A percentile compares a stretch with the other conserved stretches of the same genome.
phyloP scores from a whole-genome alignment of 2,888 invertebrate genomes.

The Gymnoscelis rufifasciata region DNA sequence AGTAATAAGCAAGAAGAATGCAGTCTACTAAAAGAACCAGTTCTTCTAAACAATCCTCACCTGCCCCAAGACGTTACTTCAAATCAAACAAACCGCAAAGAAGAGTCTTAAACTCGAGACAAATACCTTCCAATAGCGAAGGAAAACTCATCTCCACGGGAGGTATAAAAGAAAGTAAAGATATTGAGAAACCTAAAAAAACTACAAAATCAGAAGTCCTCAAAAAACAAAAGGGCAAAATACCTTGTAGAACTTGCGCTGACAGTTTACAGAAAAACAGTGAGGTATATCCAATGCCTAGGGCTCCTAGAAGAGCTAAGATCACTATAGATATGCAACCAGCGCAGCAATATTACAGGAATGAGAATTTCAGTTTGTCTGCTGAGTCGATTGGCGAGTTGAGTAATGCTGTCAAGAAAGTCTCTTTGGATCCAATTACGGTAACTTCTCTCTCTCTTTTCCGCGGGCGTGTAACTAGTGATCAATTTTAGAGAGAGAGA shows the following conservation, averaged over 20 bases:
- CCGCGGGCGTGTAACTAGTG: too few relatives aligned
- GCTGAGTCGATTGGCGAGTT: conserved; percentile 45
- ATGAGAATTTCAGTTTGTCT: conserved; percentile 52
- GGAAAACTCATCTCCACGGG: too few relatives aligned
- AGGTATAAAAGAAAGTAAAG: conserved; percentile 22
- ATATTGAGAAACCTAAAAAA: conserved; percentile 25
- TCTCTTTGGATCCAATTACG: conserved; percentile 49
- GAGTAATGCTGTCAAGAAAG: conserved; percentile 35
- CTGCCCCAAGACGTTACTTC: too few relatives aligned
- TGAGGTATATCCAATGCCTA: neutral
- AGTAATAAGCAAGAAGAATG: too few relatives aligned
- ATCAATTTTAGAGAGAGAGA: too few relatives aligned
- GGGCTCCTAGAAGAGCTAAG: conserved; percentile 1
- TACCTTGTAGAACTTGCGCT: too few relatives aligned
- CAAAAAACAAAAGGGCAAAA: neutral
- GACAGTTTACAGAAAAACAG: too few relatives aligned
- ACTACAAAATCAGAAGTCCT: conserved; percentile 47
- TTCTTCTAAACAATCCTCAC: too few relatives aligned
- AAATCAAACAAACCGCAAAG: conserved; percentile 32
- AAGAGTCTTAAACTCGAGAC: conserved; percentile 31
- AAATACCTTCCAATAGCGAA: conserved; percentile 35
- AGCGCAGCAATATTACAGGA: conserved; percentile 58
- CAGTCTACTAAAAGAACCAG: too few relatives aligned
- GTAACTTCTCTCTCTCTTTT: too few relatives aligned
- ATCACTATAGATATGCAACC: conserved; percentile 20